Conservation (phyloP, 2,888 invertebrate genomes). For the Ctenicera cuprea region DNA sequence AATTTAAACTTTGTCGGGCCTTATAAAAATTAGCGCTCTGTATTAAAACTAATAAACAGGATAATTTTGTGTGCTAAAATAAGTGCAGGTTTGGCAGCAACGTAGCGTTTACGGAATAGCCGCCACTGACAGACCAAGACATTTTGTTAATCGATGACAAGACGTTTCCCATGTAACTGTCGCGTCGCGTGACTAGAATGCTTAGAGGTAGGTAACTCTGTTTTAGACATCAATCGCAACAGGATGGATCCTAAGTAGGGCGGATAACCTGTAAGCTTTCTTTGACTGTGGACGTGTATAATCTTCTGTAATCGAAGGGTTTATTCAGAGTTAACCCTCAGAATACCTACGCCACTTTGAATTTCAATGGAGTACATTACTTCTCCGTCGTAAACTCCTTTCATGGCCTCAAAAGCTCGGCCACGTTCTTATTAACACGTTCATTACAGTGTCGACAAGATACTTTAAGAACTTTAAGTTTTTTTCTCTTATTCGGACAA, state of each 20-base stretch:
- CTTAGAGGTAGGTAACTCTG: conserved; percentile 16
- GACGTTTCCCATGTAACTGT: conserved; percentile 17
- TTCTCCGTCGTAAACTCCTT: conserved; percentile 23
- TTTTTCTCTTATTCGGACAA: too few species aligned
- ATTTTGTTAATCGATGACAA: conserved; percentile 22
- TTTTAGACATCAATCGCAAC: conserved; percentile 24
- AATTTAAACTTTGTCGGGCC: too few species aligned
- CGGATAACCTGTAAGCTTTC: conserved; percentile 26
- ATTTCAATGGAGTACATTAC: conserved; percentile 33
- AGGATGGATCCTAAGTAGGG: conserved; percentile 24
- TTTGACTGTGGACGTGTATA: conserved; percentile 34
- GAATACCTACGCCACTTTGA: conserved; percentile 23
- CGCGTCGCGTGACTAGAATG: conserved; percentile 24
- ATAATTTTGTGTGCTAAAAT: too few species aligned
- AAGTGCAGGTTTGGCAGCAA: too few species aligned
- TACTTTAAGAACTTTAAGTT: too few species aligned
- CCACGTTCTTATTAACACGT: conserved; percentile 65
- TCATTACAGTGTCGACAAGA: conserved; percentile 51
- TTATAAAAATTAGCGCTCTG: too few species aligned
- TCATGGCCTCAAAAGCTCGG: conserved; percentile 17
- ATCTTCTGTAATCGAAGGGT: conserved; percentile 27
- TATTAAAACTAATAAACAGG: too few species aligned
- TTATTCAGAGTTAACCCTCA: conserved; percentile 30
- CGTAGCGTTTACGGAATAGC: too few species aligned
- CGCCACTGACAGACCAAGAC: conserved; percentile 25